Base-by-base conservation (phyloP, 2,888 invertebrate genomes). In the Melikaiella ostensackeni region DNA sequence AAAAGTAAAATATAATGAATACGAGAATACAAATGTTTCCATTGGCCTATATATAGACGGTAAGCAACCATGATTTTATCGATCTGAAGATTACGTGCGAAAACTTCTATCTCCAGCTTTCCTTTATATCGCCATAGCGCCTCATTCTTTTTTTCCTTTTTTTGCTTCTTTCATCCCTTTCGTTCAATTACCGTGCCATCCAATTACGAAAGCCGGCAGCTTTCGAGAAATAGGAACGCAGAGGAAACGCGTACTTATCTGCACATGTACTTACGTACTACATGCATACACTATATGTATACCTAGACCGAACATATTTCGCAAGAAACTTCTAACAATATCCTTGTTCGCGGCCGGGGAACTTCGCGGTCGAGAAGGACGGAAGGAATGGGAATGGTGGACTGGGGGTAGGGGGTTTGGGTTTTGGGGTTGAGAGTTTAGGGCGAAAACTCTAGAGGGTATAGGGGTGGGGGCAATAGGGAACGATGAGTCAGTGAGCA, bases 301-400 rank as follows among this genome's bases (percentile, higher is more conserved):
- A 79, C 59, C 74, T 78, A 81, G 61, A 80, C 57, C 33, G 79
- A 82, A 83, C 85, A 86, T 85, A 86, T 83, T 82, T 86, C 82
- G 85, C 84, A 85, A 85, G 87, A 87, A 87, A 87, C 81, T 87
- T 86, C 86, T 81, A 86, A 86, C 87, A 87, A 87, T 87, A 87
- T 86, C 86, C 81, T 80, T 82, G 81, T 84, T 84, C 82, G 85
- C 77, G 82, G 85, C 83, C 79, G 81, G 38, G 76, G 75, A 87
- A 86, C 82, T 86, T 86, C 79, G 81, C 66, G 64, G 77, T 77
- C 77, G 76, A 76, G 79, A 75, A 70, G 78, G 78, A 77, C 74
- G 79, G 78, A 78, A 77, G 75, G 77, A 77, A 75, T 46, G 57
- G n/a, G 24, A 74, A 8, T 70, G 21, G 55, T 16, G 50, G 33